Conservation (phyloP, 92 coral and sea anemone genomes). For the Palythoa heliodiscus region DNA sequence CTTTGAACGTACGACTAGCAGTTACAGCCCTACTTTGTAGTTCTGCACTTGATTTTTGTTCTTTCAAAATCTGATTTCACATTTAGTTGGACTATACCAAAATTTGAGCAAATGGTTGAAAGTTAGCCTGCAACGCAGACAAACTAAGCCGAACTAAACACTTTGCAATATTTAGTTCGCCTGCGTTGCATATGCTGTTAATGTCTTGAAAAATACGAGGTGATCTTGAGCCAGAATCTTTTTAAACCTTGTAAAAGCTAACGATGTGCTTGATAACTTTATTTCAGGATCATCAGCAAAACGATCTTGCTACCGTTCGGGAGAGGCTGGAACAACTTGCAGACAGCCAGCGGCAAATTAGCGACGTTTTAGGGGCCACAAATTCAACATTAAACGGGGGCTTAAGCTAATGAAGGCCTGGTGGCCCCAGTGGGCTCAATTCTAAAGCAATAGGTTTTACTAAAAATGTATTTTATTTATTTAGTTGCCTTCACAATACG, state of each 20-base stretch:
- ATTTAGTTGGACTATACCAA: no score
- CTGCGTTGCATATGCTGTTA: no score
- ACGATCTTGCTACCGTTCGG: constrained; percentile 56
- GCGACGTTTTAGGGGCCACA: constrained; percentile 30
- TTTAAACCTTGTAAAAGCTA: background rate
- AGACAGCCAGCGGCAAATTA: constrained; percentile 48
- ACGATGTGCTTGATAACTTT: background rate
- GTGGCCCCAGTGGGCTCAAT: background rate
- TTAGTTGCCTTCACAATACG: background rate
- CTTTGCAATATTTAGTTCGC: no score
- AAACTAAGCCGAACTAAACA: no score
- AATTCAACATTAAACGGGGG: constrained; percentile 11
- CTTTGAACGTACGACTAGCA: no score
- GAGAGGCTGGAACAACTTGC: constrained; percentile 55
- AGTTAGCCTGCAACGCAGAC: no score
- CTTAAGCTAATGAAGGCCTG: constrained; percentile 37
- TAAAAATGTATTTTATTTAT: background rate
- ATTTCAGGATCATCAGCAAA: constrained; percentile 43
- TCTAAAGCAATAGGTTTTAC: background rate
- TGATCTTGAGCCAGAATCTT: background rate
- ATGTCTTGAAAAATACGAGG: background rate
- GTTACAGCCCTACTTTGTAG: no score
- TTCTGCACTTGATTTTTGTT: no score
- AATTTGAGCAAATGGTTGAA: no score
- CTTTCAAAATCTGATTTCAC: no score